These are phyloP conservation scores for Valencia hispanica DNA, from an alignment of 2,797 vertebrate genomes.

Conservation along the genomic window DNA sequence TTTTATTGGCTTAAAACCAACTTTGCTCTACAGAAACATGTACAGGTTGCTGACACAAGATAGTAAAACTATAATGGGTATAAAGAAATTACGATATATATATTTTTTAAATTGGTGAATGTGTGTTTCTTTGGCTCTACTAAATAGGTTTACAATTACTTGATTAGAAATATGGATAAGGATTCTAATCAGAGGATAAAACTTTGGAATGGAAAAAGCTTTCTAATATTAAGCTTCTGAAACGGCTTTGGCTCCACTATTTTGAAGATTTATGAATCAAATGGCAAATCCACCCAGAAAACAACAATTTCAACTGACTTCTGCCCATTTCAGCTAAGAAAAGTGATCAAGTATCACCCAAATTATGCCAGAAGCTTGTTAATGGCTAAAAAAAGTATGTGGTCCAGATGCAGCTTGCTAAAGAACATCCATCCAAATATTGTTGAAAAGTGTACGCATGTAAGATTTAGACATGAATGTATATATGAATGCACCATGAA, in stretches of 20 bases:
- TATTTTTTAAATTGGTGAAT: too few species aligned
- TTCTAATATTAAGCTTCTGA: too few species aligned
- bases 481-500: too few species aligned
- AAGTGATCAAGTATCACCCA: too few species aligned
- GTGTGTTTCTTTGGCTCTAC: too few species aligned
- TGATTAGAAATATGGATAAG: neutral
- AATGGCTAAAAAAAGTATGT: neutral
- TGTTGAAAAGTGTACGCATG: neutral
- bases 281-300: too few species aligned
- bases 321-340: too few species aligned
- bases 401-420: neutral
- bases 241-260: too few species aligned
- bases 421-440: neutral
- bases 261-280: too few species aligned
- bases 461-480: neutral
- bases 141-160: too few species aligned
- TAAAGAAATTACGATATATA: neutral
- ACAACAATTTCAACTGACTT: too few species aligned
- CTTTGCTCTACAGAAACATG: slow-evolving; percentile 11
- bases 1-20: neutral
- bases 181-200: neutral
- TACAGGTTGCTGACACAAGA: neutral
- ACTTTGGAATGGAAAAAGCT: neutral
- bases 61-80: neutral
- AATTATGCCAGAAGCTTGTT: neutral